A percentile compares a stretch with the other conserved stretches of the same genome.
Evolutionary conservation across 2,113 vertebrate species (phyloP).

Genomic region (Trachemys scripta): DNA sequence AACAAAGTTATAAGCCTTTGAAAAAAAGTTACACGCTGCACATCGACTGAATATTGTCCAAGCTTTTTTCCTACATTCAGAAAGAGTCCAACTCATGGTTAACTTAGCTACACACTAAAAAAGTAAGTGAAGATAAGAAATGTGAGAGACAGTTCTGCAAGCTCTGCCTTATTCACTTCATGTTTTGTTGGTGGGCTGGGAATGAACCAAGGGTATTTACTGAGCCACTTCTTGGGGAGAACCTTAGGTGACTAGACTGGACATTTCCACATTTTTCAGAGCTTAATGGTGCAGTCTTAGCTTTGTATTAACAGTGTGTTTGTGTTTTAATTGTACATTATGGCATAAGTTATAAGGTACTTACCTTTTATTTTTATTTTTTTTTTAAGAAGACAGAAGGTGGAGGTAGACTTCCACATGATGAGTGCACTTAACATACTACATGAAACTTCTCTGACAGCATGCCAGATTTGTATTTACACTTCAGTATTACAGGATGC

Average conservation of each 20-base stretch:
- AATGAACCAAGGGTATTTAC: neutral
- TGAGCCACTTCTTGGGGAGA: neutral
- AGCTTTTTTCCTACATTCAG: neutral
- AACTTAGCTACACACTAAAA: neutral
- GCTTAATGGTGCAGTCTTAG: neutral
- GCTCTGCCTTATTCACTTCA: neutral
- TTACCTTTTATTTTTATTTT: neutral
- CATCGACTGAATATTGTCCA: neutral
- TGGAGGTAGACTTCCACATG: neutral
- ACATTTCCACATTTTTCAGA: constrained; percentile 7
- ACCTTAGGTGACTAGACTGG: neutral
- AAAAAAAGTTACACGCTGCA: neutral
- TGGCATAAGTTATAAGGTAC: neutral
- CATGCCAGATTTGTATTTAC: neutral
- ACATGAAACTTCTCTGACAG: neutral
- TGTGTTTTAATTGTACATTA: neutral
- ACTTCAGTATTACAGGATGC: neutral
- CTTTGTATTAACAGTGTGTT: neutral
- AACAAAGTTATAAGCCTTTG: neutral
- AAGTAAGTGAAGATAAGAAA: neutral
- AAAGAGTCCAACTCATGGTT: neutral
- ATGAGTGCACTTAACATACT: accelerated
- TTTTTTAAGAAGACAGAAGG: neutral
- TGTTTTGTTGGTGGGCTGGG: neutral
- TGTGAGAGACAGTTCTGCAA: neutral